phyloP scores from a whole-genome alignment of 2,113 vertebrate genomes.

The Atlantisia rogersi region DNA sequence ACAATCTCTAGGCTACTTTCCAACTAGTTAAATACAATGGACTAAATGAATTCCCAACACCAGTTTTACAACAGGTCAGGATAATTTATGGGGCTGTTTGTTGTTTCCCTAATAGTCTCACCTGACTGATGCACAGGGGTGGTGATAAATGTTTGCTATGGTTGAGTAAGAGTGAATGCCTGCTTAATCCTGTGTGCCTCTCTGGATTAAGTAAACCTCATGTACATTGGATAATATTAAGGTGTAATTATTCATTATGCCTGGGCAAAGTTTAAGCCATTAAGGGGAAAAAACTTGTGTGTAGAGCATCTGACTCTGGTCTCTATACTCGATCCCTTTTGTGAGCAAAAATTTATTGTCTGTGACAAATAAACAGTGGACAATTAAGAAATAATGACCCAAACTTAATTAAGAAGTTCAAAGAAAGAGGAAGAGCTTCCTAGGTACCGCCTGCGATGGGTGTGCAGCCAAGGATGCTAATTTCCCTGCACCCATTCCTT shows the following conservation, averaged over 20 bases:
- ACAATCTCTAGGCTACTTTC: conserved; percentile 41
- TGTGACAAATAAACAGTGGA: not conserved
- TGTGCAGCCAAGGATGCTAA: conserved; percentile 61
- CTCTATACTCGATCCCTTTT: not conserved
- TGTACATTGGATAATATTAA: not conserved
- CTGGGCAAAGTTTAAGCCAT: not conserved
- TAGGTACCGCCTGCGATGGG: not conserved
- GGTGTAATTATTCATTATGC: not conserved
- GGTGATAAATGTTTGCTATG: conserved; percentile 51
- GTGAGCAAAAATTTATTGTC: not conserved
- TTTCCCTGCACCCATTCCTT: conserved; percentile 64
- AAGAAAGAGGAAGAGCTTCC: not conserved
- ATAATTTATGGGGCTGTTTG: conserved; percentile 55
- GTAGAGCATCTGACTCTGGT: not conserved
- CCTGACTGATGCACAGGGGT: conserved; percentile 47
- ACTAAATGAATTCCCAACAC: conserved; percentile 61
- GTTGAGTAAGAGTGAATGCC: not conserved
- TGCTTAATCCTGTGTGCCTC: not conserved
- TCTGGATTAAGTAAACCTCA: not conserved
- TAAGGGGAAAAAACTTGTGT: not conserved
- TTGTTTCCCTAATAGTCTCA: conserved; percentile 50
- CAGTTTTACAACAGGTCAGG: conserved; percentile 42
- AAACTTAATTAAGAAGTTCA: not conserved
- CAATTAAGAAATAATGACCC: not conserved
- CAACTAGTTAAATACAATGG: conserved; percentile 43